phyloP scores from a whole-genome alignment of 2,797 vertebrate species.

The Lutjanus argentimaculatus region DNA sequence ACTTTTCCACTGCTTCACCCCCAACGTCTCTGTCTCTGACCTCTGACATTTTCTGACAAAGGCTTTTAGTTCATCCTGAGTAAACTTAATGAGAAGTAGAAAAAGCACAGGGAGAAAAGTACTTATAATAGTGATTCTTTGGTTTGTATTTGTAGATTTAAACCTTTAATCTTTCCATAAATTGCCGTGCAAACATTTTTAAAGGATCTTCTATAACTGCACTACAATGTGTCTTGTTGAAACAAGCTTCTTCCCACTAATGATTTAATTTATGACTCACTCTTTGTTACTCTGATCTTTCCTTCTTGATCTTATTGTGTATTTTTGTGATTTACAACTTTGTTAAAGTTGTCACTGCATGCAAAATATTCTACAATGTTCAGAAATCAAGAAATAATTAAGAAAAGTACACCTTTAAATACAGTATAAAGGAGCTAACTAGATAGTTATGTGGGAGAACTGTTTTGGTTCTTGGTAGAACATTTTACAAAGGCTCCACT shows the following conservation, averaged over 20 bases:
- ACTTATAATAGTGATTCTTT: background rate
- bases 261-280: constrained; percentile 1
- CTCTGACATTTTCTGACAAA: constrained; percentile 43
- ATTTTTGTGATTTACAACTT: background rate
- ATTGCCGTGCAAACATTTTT: background rate
- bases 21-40: constrained; percentile 34
- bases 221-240: background rate
- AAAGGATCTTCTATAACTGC: constrained; percentile 13
- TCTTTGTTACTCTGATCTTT: background rate
- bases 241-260: constrained; percentile 1
- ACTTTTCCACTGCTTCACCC: constrained; percentile 13
- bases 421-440: too few relatives aligned
- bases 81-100: background rate
- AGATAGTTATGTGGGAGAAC: too few relatives aligned
- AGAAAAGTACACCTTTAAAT: too few relatives aligned
- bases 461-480: too few relatives aligned
- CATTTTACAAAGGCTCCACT: too few relatives aligned
- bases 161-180: constrained; percentile 7
- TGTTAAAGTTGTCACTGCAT: background rate
- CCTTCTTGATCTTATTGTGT: background rate
- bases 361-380: background rate
- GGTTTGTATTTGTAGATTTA: background rate
- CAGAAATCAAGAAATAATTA: background rate
- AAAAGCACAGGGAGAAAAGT: background rate
- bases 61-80: background rate